Evolutionary conservation across 2,113 vertebrate species (phyloP).

Genomic region (Globicephala melas): DNA sequence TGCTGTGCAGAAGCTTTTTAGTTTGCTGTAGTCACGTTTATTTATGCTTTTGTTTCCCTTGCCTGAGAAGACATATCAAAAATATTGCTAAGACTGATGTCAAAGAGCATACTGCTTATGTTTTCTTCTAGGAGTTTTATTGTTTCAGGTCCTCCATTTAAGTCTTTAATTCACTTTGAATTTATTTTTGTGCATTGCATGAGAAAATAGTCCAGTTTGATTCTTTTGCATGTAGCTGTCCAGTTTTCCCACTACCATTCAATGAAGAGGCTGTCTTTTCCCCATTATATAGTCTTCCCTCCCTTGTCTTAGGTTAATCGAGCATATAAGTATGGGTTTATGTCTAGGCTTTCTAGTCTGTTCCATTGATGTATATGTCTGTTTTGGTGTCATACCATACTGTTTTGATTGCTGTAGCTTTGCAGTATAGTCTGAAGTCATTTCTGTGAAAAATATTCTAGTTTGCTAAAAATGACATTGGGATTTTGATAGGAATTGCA

Average conservation of each 20-base stretch:
- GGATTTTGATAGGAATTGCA: background rate
- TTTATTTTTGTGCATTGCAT: background rate
- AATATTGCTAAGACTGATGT: background rate
- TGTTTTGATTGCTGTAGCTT: background rate
- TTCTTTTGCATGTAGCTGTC: background rate
- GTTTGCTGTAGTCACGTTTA: background rate
- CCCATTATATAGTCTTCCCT: background rate
- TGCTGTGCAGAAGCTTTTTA: background rate
- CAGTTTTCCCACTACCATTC: background rate
- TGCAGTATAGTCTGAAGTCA: background rate
- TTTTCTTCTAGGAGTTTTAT: background rate
- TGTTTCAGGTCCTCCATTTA: background rate
- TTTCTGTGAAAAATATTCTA: background rate
- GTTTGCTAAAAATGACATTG: background rate
- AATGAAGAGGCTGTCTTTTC: background rate
- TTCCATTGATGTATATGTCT: too few species aligned
- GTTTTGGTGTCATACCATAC: too few species aligned
- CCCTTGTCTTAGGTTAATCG: background rate
- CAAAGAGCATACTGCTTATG: background rate
- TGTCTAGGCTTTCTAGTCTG: background rate
- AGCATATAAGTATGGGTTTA: background rate
- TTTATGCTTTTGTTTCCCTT: background rate
- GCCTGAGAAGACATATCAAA: background rate
- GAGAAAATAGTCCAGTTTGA: background rate
- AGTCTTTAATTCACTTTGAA: background rate